phyloP scores from a whole-genome alignment of 2,113 vertebrate species.

The Craseonycteris thonglongyai region DNA sequence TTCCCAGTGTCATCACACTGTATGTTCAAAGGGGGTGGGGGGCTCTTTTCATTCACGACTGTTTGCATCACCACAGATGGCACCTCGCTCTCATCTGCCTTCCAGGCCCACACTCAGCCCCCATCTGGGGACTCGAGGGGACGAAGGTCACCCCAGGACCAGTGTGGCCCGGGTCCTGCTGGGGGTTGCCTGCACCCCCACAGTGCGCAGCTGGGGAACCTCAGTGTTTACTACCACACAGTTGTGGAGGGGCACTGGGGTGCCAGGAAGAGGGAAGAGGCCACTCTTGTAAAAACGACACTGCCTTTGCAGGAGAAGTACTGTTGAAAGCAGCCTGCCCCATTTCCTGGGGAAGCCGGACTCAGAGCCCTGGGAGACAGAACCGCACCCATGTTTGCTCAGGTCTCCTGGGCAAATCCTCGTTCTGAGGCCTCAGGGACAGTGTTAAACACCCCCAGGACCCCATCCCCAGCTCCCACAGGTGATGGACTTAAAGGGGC shows the following conservation, averaged over 20 bases:
- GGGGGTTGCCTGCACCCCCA: not conserved
- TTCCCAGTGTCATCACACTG: not conserved
- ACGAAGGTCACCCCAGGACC: not conserved
- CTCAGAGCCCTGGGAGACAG: not conserved
- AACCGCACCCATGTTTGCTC: constrained; percentile 56
- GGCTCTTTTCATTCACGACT: not conserved
- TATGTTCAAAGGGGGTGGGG: fast-evolving
- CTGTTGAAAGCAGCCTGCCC: constrained; percentile 36
- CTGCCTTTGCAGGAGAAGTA: constrained; percentile 29
- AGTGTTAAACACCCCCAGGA: not conserved
- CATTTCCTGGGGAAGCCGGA: constrained; percentile 22
- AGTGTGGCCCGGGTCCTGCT: not conserved
- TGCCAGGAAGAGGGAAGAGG: not conserved
- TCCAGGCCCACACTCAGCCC: not conserved
- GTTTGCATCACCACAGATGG: not conserved
- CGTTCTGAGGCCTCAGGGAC: not conserved
- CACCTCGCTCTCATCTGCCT: not conserved
- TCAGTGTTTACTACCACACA: not conserved
- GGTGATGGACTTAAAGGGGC: not conserved
- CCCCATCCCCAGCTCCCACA: not conserved
- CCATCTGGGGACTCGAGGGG: not conserved
- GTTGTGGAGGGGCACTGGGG: not conserved
- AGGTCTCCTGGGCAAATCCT: not conserved
- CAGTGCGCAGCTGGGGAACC: not conserved
- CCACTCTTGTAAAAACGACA: not conserved